Evolutionary conservation across 2,113 vertebrate genomes (phyloP).

Genomic region (Crotophaga sulcirostris): DNA sequence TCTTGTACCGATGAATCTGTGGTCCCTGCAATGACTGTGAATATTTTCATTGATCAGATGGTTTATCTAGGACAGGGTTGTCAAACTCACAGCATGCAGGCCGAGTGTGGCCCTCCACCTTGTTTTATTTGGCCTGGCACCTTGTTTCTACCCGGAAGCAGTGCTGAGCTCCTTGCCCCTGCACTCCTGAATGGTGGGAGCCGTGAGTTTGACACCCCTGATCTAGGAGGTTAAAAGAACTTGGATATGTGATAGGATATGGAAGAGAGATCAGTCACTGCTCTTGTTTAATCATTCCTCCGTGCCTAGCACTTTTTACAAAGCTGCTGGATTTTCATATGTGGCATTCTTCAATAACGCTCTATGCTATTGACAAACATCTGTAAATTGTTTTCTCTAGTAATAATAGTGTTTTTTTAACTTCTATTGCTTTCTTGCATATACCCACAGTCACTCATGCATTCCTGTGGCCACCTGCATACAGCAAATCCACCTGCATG

Average conservation of each 20-base stretch:
- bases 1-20: neutral
- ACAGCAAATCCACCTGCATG: neutral
- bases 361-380: neutral
- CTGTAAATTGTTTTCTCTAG: neutral
- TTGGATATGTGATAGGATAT: neutral
- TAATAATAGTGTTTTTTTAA: neutral
- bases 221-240: neutral
- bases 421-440: neutral
- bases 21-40: neutral
- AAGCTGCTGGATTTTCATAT: neutral
- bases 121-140: too few species aligned
- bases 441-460: neutral
- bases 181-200: too few species aligned
- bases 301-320: neutral
- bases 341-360: neutral
- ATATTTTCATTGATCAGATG: neutral
- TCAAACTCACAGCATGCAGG: too few species aligned
- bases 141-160: too few species aligned
- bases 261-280: neutral
- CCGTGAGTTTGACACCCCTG: too few species aligned
- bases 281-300: neutral
- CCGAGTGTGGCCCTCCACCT: too few species aligned
- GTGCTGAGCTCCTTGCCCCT: too few species aligned
- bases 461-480: neutral
- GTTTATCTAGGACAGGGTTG: neutral